Percentiles rank a stretch among this genome's conserved stretches.
Evolutionary conservation across 2,113 vertebrate species (phyloP).

Genomic region (Dolichotis patagonum): DNA sequence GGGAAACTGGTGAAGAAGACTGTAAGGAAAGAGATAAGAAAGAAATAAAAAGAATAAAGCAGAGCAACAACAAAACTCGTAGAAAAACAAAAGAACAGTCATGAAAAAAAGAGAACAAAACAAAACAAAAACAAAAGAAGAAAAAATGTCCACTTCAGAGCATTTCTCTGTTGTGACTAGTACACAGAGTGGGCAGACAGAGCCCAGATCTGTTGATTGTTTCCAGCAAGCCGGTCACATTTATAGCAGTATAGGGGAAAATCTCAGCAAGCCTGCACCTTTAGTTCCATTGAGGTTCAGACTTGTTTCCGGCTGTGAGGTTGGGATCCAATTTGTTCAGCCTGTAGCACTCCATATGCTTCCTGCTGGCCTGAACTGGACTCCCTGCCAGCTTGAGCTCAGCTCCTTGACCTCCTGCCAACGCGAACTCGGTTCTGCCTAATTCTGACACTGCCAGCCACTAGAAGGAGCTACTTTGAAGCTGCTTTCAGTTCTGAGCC

Average conservation of each 20-base stretch:
- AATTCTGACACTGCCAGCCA: background rate
- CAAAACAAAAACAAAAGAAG: background rate
- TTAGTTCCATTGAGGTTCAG: background rate
- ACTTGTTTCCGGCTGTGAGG: background rate
- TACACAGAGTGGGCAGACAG: background rate
- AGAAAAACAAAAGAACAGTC: background rate
- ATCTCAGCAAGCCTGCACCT: background rate
- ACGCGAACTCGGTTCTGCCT: background rate
- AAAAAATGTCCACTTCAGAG: background rate
- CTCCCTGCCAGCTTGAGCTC: background rate
- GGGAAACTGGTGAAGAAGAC: background rate
- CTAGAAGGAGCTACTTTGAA: background rate
- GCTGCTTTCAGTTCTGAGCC: background rate
- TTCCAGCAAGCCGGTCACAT: background rate
- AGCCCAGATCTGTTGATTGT: background rate
- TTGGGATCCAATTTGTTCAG: background rate
- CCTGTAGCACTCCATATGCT: background rate
- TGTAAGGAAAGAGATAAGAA: background rate
- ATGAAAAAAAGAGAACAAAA: background rate
- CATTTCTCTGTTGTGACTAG: background rate
- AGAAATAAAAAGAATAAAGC: background rate
- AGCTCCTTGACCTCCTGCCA: background rate
- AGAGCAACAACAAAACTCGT: background rate
- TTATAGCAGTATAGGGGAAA: background rate
- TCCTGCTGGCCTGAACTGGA: background rate